Evolutionary conservation across 2,888 invertebrate genomes (phyloP).

Genomic region (Netelia virgata): DNA sequence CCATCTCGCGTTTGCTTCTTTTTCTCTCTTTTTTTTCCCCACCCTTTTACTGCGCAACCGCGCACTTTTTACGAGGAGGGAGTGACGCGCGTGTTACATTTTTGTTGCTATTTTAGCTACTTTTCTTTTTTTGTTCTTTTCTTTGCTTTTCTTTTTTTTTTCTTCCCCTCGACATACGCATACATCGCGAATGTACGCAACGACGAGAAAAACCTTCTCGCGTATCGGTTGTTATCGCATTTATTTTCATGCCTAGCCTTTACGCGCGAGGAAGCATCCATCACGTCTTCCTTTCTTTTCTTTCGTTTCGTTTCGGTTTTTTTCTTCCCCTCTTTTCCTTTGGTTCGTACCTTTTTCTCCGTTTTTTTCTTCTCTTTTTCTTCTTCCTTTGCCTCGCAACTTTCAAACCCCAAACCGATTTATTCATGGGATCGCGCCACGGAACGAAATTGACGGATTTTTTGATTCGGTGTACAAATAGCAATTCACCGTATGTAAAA

Average conservation of each 20-base stretch:
- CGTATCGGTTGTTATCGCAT: not conserved
- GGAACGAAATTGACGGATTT: too few relatives aligned
- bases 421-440: not conserved
- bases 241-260: not conserved
- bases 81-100: not conserved
- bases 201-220: not conserved
- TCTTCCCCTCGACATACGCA: not conserved
- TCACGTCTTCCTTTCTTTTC: constrained; percentile 14
- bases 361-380: not conserved
- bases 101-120: not conserved
- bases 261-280: constrained; percentile 65
- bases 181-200: too few relatives aligned
- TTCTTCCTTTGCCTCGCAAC: constrained; percentile 1
- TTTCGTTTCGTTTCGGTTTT: not conserved
- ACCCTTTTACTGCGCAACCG: not conserved
- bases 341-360: not conserved
- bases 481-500: too few relatives aligned
- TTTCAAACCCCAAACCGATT: not conserved
- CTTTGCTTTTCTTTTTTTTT: not conserved
- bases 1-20: not conserved
- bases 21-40: not conserved
- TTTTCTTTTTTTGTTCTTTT: constrained; percentile 8
- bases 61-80: not conserved
- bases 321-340: not conserved
- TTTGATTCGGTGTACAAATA: too few relatives aligned